phyloP scores from a whole-genome alignment of 2,113 vertebrate genomes.

The Terrapene triunguis region DNA sequence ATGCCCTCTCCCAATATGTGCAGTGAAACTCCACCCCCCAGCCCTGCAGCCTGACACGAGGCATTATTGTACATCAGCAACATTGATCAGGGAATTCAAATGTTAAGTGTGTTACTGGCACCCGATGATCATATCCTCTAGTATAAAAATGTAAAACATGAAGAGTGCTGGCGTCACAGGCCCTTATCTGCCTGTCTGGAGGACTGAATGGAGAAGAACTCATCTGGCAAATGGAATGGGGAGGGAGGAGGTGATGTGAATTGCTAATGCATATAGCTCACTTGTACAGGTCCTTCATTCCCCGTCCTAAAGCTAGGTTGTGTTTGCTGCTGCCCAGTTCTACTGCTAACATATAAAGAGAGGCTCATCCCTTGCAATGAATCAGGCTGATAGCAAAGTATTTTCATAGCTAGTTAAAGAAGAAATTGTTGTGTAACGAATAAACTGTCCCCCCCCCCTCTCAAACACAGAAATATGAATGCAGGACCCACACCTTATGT shows the following conservation, averaged over 20 bases:
- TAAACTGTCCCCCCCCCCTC: neutral
- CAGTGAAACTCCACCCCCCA: neutral
- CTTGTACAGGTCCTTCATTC: neutral
- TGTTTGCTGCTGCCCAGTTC: neutral
- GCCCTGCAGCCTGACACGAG: neutral
- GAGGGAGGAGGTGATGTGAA: neutral
- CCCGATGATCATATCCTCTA: accelerated
- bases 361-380: neutral
- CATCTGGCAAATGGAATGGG: neutral
- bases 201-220: accelerated
- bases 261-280: accelerated
- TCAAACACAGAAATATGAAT: neutral
- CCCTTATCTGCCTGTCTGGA: accelerated
- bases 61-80: neutral
- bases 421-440: no score
- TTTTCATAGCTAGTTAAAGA: neutral
- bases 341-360: neutral
- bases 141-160: neutral
- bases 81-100: neutral
- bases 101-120: neutral
- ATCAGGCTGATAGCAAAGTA: neutral
- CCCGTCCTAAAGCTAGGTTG: neutral
- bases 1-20: no score
- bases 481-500: neutral
- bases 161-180: accelerated